Evolutionary conservation across 2,113 vertebrate genomes (phyloP), one percentile per base, ranked within the genome.

Genomic region (Phycodurus eques): DNA sequence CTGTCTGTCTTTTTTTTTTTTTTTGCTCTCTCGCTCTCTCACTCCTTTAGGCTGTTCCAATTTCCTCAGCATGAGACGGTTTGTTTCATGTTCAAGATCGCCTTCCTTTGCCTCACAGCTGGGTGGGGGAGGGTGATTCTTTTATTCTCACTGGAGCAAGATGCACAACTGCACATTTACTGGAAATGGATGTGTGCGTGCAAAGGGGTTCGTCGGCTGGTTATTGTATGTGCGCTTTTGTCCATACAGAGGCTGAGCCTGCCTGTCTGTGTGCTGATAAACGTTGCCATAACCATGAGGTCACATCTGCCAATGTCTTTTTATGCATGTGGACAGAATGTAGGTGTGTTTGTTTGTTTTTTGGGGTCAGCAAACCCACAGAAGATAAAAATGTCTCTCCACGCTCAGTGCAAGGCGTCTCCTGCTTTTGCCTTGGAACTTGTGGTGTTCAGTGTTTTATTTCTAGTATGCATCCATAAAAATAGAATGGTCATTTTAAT

Each of bases 51-150:
- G 71, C 64, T 74, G 72, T 27, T 69, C 62, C 67, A 80, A 89
- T 90, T 90, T 90, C 78, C 80, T 89, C 86, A 79, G 87, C 86
- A 71, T 88, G 82, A 91, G 33, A 79, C 68, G 71, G 71, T 90
- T 89, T 89, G 82, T 86, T 88, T 87, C 31, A 87, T 81, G 71
- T 77, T 73, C 82, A 80, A 82, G 80, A 80, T 76, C 80, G 39
- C 73, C 68, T 82, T 80, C 57, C 75, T 62, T 80, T 89, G 76
- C 77, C 74, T 79, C 68, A 71, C 89, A 83, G 74, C 83, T 81
- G 77, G 82, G 75, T 72, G 86, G 81, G 85, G 83, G 83, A 84
- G 75, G 78, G 76, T 67, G 27, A 42, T 44, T 78, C 5, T 71
- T 83, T 22, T 82, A 62, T 53, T 46, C 73, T 79, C 82, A 77